phyloP scores from a whole-genome alignment of 2,113 vertebrate genomes.

The Pipa parva region DNA sequence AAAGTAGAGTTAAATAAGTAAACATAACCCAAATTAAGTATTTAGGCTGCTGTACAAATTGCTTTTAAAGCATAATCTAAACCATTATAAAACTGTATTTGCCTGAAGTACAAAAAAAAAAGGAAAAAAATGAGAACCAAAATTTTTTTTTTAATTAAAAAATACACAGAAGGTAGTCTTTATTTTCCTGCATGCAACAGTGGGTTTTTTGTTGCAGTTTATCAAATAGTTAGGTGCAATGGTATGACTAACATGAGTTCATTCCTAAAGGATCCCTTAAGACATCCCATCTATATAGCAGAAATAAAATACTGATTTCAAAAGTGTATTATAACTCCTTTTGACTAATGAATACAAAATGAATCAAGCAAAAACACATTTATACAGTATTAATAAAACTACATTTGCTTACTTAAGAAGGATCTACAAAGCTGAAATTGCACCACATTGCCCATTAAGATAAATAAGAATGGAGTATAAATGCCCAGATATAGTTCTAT shows the following conservation, averaged over 20 bases:
- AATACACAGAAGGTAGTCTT: slow-evolving; percentile 16
- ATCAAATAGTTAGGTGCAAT: not conserved
- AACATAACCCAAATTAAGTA: slow-evolving; percentile 13
- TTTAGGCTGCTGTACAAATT: slow-evolving; percentile 26
- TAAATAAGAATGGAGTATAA: slow-evolving; percentile 29
- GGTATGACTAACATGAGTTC: slow-evolving; percentile 3
- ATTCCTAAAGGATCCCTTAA: slow-evolving; percentile 5
- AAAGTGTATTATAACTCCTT: not conserved
- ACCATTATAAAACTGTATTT: slow-evolving; percentile 1
- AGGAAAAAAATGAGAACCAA: too few relatives aligned
- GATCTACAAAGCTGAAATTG: slow-evolving; percentile 14
- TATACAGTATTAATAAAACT: too few relatives aligned
- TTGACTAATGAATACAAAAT: too few relatives aligned
- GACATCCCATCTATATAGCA: slow-evolving; percentile 19
- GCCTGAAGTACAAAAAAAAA: not conserved
- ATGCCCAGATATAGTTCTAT: slow-evolving; percentile 35
- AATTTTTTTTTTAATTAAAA: slow-evolving; percentile 1
- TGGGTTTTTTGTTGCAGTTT: slow-evolving; percentile 23
- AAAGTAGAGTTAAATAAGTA: too few relatives aligned
- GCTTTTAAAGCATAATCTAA: slow-evolving; percentile 17
- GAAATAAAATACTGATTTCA: slow-evolving; percentile 23
- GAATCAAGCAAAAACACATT: too few relatives aligned
- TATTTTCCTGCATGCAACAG: slow-evolving; percentile 32
- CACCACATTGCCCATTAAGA: slow-evolving; percentile 23
- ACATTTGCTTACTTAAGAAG: slow-evolving; percentile 9